Conservation (phyloP, 2,888 invertebrate species). For the Sminthurides aquaticus region DNA sequence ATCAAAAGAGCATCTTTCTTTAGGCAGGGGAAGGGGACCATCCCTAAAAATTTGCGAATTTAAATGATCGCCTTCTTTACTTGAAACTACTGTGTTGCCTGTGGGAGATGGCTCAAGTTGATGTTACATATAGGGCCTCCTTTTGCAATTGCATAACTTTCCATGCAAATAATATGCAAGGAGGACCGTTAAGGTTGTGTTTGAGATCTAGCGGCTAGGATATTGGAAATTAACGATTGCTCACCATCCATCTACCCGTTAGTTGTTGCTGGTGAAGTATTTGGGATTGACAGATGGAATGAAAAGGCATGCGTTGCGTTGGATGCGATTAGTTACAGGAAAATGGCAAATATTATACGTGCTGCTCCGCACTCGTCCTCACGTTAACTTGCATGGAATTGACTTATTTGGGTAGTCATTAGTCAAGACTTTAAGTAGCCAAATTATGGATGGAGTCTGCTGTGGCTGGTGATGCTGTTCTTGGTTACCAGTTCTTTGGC, state of each 20-base stretch:
- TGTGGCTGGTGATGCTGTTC: background rate
- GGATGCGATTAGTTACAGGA: background rate
- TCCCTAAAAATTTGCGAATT: no score
- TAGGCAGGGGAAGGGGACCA: background rate
- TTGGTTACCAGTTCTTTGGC: background rate
- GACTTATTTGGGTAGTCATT: slow-evolving; percentile 25
- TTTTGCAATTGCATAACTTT: background rate
- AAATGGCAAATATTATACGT: background rate
- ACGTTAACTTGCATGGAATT: background rate
- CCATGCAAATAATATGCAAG: background rate
- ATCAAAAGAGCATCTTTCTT: background rate
- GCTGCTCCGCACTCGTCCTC: background rate
- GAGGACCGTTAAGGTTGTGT: background rate
- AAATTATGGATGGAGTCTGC: slow-evolving; percentile 12
- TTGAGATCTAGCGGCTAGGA: background rate
- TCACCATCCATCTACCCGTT: no score
- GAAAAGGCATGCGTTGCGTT: background rate
- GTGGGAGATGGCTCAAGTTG: no score
- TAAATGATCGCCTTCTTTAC: no score
- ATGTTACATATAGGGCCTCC: no score
- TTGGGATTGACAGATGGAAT: background rate
- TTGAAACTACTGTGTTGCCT: no score
- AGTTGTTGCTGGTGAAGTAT: no score
- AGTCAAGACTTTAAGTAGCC: slow-evolving; percentile 20
- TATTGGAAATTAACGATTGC: background rate